Evolutionary conservation across 2,888 invertebrate genomes (phyloP).

Genomic region (Bombylius major): DNA sequence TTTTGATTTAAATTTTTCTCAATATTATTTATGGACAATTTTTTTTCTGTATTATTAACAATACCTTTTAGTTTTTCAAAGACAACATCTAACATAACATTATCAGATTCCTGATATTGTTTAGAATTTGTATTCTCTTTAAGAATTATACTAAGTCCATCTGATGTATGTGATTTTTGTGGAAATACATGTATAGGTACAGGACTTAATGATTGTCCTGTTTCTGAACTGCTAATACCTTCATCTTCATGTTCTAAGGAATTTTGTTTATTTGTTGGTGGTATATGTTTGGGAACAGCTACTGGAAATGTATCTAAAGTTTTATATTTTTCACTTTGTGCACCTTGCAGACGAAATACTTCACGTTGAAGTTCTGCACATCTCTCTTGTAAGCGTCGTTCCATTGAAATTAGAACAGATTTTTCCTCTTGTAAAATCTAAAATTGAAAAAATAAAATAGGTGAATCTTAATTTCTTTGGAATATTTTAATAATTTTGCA

Average conservation of each 20-base stretch:
- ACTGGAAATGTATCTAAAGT: conserved; percentile 31
- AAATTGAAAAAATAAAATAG: conserved; percentile 13
- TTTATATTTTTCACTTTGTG: conserved; percentile 33
- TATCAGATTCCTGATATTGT: conserved; percentile 33
- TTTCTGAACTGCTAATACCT: conserved; percentile 76
- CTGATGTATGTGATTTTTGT: conserved; percentile 37
- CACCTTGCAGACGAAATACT: conserved; percentile 42
- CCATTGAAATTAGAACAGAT: conserved; percentile 56
- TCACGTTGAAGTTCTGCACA: conserved; percentile 64
- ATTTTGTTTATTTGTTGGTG: conserved; percentile 35
- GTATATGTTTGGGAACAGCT: conserved; percentile 32
- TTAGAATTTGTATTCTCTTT: conserved; percentile 6
- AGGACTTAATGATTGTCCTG: conserved; percentile 55
- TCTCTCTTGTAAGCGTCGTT: conserved; percentile 60
- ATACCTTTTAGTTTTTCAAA: conserved; percentile 76
- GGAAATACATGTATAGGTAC: conserved; percentile 41
- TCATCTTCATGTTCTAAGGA: conserved; percentile 76
- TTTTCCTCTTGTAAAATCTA: conserved; percentile 68
- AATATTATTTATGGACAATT: conserved; percentile 30
- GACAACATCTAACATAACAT: conserved; percentile 76
- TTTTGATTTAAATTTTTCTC: conserved; percentile 35
- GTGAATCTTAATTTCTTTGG: neutral
- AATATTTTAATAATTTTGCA: neutral
- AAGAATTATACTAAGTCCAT: conserved; percentile 31
- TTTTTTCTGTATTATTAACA: conserved; percentile 70